These are phyloP conservation scores for Chlorocebus sabaeus DNA, from an alignment of 2,113 vertebrate species.

Conservation along the genomic window DNA sequence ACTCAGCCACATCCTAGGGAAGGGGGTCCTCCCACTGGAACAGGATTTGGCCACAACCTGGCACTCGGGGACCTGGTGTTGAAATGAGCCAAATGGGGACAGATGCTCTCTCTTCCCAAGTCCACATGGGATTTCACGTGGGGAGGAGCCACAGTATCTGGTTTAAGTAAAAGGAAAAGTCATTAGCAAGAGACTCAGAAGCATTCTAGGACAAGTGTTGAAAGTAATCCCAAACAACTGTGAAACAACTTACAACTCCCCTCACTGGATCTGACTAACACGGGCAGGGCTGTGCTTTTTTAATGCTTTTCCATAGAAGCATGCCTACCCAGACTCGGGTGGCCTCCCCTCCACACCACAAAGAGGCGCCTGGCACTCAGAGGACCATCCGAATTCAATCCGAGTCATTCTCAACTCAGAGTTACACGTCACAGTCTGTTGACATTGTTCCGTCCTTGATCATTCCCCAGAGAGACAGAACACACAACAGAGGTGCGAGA, in stretches of 20 bases:
- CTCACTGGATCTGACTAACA: neutral
- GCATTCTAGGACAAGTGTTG: neutral
- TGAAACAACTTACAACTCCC: neutral
- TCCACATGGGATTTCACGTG: neutral
- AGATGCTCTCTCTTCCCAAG: conserved; percentile 20
- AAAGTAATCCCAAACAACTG: neutral
- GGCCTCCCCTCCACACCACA: neutral
- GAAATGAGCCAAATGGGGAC: neutral
- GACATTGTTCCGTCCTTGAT: neutral
- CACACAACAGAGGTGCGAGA: too few relatives aligned
- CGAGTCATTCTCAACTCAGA: neutral
- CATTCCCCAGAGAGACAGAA: neutral
- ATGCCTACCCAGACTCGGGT: accelerated
- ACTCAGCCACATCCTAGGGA: neutral
- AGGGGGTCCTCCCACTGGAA: neutral
- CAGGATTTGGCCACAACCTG: neutral
- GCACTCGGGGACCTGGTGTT: neutral
- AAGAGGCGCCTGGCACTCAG: neutral
- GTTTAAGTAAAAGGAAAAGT: neutral
- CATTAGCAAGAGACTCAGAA: neutral
- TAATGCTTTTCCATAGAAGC: neutral
- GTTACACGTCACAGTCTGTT: neutral
- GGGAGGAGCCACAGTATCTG: neutral
- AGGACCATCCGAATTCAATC: neutral
- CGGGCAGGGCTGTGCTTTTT: neutral